A percentile compares a stretch with the other conserved stretches of the same genome.
Conservation (phyloP, 2,113 vertebrate genomes). For the Clarias batrachus region DNA sequence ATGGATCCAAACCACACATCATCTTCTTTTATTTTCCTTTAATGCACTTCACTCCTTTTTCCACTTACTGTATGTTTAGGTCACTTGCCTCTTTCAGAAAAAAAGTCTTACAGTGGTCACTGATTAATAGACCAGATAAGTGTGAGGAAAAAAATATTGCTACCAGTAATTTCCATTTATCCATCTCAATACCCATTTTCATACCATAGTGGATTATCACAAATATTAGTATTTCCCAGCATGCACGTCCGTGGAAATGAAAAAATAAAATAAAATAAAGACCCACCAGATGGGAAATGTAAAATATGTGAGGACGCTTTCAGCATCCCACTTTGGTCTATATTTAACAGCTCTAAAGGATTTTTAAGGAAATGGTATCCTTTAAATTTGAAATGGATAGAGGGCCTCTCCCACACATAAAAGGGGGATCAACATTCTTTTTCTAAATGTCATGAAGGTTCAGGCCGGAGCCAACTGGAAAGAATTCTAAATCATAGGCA, state of each 20-base stretch:
- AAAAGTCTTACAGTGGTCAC: constrained; percentile 29
- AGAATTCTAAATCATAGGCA: not conserved
- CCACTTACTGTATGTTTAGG: not conserved
- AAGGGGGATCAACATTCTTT: not conserved
- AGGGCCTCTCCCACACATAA: not conserved
- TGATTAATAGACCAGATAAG: constrained; percentile 2
- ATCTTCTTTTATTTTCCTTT: not conserved
- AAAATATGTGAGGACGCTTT: not conserved
- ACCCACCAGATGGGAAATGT: not conserved
- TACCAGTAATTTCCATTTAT: not conserved
- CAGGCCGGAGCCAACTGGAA: not conserved
- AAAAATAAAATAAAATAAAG: not conserved
- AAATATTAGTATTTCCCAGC: not conserved
- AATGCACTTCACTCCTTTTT: not conserved
- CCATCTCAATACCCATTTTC: not conserved
- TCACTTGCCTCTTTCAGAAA: not conserved
- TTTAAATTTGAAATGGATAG: not conserved
- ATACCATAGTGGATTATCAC: not conserved
- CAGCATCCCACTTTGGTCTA: not conserved
- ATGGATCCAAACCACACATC: too few species aligned
- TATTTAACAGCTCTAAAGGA: not conserved
- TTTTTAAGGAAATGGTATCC: not conserved
- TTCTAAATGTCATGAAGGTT: not conserved
- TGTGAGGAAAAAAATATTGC: not conserved
- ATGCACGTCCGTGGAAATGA: not conserved